These are phyloP conservation scores for Tenualosa thibaudeaui DNA, from an alignment of 2,797 vertebrate species.

Conservation along the genomic window DNA sequence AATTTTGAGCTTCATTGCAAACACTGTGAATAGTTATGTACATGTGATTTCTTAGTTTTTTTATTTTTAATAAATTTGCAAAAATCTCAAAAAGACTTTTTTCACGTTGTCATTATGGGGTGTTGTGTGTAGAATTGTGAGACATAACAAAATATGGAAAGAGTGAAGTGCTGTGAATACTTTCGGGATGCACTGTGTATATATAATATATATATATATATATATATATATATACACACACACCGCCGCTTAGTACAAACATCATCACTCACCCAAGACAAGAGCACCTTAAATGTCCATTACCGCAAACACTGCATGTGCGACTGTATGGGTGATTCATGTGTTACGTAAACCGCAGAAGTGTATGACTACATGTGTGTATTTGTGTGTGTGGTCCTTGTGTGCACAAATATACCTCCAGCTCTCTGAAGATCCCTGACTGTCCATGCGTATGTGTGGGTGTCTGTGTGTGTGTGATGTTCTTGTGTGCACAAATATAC, in stretches of 20 bases:
- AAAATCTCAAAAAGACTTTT: no score
- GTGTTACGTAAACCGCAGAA: not conserved
- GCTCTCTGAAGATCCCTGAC: not conserved
- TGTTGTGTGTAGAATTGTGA: no score
- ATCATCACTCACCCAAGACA: conserved; percentile 1
- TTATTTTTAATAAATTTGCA: no score
- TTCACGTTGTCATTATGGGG: no score
- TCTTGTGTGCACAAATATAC: conserved; percentile 66
- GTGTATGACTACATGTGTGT: not conserved
- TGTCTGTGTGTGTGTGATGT: not conserved
- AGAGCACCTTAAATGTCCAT: not conserved
- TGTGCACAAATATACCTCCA: not conserved
- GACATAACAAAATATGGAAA: no score
- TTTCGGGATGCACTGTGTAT: no score
- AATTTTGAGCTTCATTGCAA: no score
- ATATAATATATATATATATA: no score
- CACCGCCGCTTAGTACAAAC: not conserved
- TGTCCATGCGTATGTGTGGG: not conserved
- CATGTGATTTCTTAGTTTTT: no score
- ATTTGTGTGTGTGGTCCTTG: not conserved
- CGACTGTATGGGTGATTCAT: not conserved
- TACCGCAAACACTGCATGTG: not conserved
- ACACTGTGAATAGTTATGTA: no score
- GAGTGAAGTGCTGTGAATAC: no score
- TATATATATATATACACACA: not conserved